These are phyloP conservation scores for Podargus strigoides DNA, from an alignment of 2,797 vertebrate species.

Conservation along the genomic window DNA sequence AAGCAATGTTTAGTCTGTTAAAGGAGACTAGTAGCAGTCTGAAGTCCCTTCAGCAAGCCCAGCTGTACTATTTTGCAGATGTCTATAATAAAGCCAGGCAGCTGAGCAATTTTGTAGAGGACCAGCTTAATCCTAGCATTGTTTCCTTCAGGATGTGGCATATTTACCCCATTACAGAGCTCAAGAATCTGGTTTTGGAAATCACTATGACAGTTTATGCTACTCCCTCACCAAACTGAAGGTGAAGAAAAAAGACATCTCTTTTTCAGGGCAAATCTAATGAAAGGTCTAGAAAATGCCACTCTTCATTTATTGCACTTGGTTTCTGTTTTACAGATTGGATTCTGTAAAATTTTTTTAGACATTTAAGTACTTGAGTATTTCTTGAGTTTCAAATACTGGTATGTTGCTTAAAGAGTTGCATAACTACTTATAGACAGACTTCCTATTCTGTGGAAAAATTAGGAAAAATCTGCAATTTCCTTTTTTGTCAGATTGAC, in stretches of 20 bases:
- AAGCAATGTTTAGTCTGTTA: not conserved
- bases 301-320: not conserved
- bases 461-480: not conserved
- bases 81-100: not conserved
- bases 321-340: not conserved
- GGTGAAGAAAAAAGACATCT: not conserved
- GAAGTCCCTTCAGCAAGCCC: not conserved
- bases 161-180: not conserved
- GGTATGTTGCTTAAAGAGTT: not conserved
- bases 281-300: not conserved
- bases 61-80: not conserved
- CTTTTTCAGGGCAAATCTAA: not conserved
- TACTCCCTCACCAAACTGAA: not conserved
- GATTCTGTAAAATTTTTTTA: not conserved
- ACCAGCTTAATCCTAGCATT: not conserved
- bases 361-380: not conserved
- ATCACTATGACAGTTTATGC: not conserved
- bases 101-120: not conserved
- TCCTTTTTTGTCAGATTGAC: not conserved
- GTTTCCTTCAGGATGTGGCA: not conserved
- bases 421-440: not conserved
- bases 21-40: not conserved
- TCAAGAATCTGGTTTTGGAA: not conserved
- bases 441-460: not conserved
- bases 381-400: not conserved